phyloP scores from a whole-genome alignment of 2,888 invertebrate genomes.

The Serripes groenlandicus region DNA sequence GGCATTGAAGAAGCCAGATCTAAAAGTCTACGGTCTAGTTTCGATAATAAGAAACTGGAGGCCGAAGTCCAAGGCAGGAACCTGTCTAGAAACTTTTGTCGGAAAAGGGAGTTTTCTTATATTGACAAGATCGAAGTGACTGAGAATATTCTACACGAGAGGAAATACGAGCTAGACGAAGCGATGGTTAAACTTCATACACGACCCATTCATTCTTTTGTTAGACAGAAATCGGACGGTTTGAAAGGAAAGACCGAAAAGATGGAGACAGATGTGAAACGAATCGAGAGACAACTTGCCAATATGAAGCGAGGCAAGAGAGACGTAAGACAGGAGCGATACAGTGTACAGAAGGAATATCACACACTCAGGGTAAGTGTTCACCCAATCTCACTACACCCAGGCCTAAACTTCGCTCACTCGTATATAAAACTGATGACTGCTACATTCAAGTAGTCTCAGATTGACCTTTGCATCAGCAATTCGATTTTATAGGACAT shows the following conservation, averaged over 20 bases:
- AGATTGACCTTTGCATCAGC: no score
- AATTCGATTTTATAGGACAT: no score
- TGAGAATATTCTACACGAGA: constrained; percentile 68
- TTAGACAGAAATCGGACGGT: constrained; percentile 61
- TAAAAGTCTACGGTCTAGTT: constrained; percentile 65
- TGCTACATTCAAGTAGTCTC: no score
- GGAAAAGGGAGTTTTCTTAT: constrained; percentile 70
- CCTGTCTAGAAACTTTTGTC: constrained; percentile 65
- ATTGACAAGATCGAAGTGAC: constrained; percentile 68
- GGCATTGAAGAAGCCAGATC: constrained; percentile 68
- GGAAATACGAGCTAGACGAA: constrained; percentile 66
- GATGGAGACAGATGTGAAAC: constrained; percentile 70
- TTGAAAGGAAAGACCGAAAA: constrained; percentile 62
- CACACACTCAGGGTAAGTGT: constrained; percentile 66
- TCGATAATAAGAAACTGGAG: constrained; percentile 65
- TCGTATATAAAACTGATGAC: no score
- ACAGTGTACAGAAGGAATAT: constrained; percentile 74
- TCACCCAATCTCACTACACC: no score
- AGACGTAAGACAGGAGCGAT: constrained; percentile 68
- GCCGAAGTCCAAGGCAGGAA: constrained; percentile 59
- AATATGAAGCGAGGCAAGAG: constrained; percentile 61
- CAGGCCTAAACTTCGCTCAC: no score
- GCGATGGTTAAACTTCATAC: constrained; percentile 55
- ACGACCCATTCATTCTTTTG: constrained; percentile 58
- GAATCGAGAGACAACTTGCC: constrained; percentile 67